These are phyloP conservation scores for Mesitornis unicolor DNA, from an alignment of 2,113 vertebrate genomes.

Conservation along the genomic window DNA sequence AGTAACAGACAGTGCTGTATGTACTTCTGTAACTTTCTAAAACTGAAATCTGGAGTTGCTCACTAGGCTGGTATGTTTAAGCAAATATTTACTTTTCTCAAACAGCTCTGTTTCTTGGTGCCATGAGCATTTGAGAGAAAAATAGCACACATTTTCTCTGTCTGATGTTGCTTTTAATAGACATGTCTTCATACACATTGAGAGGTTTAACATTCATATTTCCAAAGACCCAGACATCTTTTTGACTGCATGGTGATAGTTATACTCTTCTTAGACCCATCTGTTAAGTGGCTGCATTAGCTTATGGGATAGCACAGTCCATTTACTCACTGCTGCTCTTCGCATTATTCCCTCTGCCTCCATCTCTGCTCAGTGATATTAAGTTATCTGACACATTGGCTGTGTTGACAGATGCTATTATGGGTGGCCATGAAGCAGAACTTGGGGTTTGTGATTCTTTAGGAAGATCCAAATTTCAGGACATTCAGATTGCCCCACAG, in stretches of 20 bases:
- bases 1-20: background rate
- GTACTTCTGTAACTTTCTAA: background rate
- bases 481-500: background rate
- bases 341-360: background rate
- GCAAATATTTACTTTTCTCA: slow-evolving; percentile 19
- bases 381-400: background rate
- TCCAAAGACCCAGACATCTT: background rate
- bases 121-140: background rate
- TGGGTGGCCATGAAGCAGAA: background rate
- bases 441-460: background rate
- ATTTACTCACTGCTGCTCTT: background rate
- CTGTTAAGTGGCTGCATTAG: background rate
- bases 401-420: background rate
- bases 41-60: background rate
- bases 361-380: background rate
- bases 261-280: background rate
- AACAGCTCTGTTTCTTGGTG: background rate
- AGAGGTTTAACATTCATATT: background rate
- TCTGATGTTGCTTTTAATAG: slow-evolving; percentile 41
- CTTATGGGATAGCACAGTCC: background rate
- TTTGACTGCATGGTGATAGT: background rate
- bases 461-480: background rate
- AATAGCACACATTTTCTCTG: background rate
- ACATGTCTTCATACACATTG: background rate
- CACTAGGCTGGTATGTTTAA: background rate